Conservation (phyloP, 2,113 vertebrate genomes). For the Oryzias melastigma region DNA sequence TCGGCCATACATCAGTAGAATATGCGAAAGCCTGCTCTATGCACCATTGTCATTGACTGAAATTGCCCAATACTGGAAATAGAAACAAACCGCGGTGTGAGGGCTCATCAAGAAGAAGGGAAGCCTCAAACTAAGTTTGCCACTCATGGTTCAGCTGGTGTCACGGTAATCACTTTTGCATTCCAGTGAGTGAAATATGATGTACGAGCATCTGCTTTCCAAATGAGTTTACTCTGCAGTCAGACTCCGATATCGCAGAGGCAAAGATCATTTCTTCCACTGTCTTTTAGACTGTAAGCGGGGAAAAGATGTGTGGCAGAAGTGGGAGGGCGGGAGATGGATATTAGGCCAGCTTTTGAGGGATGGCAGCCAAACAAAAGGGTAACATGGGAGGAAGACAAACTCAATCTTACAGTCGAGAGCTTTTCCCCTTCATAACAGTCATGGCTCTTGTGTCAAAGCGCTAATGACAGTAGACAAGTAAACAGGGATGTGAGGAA, state of each 20-base stretch:
- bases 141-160: constrained; percentile 70
- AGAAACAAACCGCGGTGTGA: constrained; percentile 7
- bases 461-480: constrained; percentile 44
- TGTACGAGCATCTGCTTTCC: constrained; percentile 76
- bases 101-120: constrained; percentile 44
- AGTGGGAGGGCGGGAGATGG: constrained; percentile 55
- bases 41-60: constrained; percentile 21
- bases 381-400: constrained; percentile 58
- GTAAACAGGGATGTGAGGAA: constrained; percentile 45
- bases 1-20: constrained; percentile 28
- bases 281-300: constrained; percentile 70
- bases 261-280: constrained; percentile 79
- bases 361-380: constrained; percentile 71
- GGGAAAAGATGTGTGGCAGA: constrained; percentile 51
- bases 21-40: constrained; percentile 20
- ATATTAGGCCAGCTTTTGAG: constrained; percentile 70
- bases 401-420: constrained; percentile 69
- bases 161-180: constrained; percentile 79
- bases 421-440: constrained; percentile 21
- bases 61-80: constrained; percentile 18
- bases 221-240: constrained; percentile 81
- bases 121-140: constrained; percentile 71
- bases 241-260: constrained; percentile 76
- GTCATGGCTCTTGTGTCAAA: constrained; percentile 39
- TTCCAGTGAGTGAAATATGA: constrained; percentile 74